Evolutionary conservation across 2,888 invertebrate genomes (phyloP), one percentile per base, ranked within the genome.

Genomic region (Cephus pygmeus): DNA sequence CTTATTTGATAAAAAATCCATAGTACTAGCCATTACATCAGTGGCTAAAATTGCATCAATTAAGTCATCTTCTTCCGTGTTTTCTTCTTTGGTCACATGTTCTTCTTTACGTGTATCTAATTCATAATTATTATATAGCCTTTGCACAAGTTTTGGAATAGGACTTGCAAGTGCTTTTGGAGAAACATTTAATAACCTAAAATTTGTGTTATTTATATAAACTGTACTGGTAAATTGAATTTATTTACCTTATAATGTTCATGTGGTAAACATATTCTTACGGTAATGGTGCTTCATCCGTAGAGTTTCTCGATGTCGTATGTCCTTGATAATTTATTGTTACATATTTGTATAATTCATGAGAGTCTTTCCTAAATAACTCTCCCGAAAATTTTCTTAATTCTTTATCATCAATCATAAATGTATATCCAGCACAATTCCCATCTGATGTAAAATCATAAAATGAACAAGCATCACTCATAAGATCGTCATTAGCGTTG

Each of bases 61-160:
- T 69, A 87, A 83, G 12, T 83, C 80, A 81, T 85, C 79, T 69
- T 86, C 82, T 76, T 87, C 85, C 12, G 11, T 30, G 31, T 79
- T 76, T 76, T 86, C 80, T 69, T 82, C 80, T 4, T 71, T 30
- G 12, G 84, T 86, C 71, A 81, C 40, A 56, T 75, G 33, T 79
- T 87, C 87, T 35, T 75, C 69, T 68, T 85, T 31, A 75, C 75
- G 31, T 40, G 81, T 77, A 71, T 87, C 80, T 4, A 84, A 69
- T 73, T 85, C 81, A 71, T 85, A 85, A 69, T 87, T 86, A 75
- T 87, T 82, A 79, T 85, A 84, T n/a, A 87, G 81, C 34, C 82
- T 83, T 33, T 73, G 34, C 31, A 87, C 30, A 34, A 79, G 69
- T 73, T 73, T 77, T 76, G 81, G 78, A 33, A 82, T 84, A 69